Percentiles rank a stretch among this genome's conserved stretches.
These are phyloP conservation scores for Nymphalis c-album DNA, from an alignment of 2,888 invertebrate species.

Conservation along the genomic window DNA sequence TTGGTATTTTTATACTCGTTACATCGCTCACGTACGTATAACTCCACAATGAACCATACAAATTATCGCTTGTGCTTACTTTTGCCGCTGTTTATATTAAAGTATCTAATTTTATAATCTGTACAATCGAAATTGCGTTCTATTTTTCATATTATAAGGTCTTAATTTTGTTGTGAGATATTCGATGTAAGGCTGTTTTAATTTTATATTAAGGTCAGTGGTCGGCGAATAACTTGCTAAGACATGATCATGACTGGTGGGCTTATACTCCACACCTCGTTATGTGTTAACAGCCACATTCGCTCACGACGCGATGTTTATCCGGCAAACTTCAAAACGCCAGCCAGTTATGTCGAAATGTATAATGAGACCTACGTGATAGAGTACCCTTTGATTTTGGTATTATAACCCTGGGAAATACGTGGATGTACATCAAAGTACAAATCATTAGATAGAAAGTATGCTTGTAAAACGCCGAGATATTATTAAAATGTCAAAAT, in stretches of 20 bases:
- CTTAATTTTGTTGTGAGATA: conserved; percentile 39
- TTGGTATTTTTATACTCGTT: conserved; percentile 67
- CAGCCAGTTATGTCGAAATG: conserved; percentile 58
- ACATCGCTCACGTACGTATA: conserved; percentile 75
- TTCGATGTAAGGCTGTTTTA: conserved; percentile 50
- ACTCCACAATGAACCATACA: conserved; percentile 79
- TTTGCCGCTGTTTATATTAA: conserved; percentile 56
- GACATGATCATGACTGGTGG: conserved; percentile 81
- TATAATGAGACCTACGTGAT: conserved; percentile 69
- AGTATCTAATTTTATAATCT: conserved; percentile 50
- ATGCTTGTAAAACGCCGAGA: neutral
- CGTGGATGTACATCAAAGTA: neutral
- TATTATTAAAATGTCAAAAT: neutral
- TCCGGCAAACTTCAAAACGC: conserved; percentile 73
- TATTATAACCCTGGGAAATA: conserved; percentile 23
- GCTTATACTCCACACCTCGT: conserved; percentile 80
- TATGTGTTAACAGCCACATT: conserved; percentile 81
- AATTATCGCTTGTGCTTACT: conserved; percentile 77
- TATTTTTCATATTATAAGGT: conserved; percentile 44
- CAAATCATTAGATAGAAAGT: neutral
- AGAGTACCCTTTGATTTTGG: conserved; percentile 46
- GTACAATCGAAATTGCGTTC: conserved; percentile 40
- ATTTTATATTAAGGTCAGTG: conserved; percentile 67
- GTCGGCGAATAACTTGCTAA: conserved; percentile 78
- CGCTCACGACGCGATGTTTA: conserved; percentile 79